Base-by-base conservation (phyloP, 2,888 invertebrate species). In the Hipparchia sbordonii region DNA sequence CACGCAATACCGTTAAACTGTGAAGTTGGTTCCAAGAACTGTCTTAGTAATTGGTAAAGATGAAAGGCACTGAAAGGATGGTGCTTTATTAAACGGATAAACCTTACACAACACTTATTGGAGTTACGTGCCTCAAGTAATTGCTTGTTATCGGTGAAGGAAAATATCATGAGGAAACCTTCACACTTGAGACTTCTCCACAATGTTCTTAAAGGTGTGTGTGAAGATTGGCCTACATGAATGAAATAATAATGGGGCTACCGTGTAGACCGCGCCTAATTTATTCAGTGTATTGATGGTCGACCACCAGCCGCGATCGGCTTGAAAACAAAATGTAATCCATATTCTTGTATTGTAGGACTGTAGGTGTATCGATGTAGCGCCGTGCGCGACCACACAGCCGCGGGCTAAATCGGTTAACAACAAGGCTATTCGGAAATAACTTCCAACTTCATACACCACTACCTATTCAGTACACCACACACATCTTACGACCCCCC, bases 241-340 rank as follows among this genome's bases (percentile, higher is more conserved):
- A 23, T 23, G 23, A 23, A 23, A 23, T 23, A 23, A 23, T 23
- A 23, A 9, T 59, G 13, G 4, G 8, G 1, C 33, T 1, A 0
- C 12, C 59, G 65, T 65, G 52, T 52, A 65, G 33, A 7, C 65
- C 52, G 9, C 5, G 33, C 51, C 65, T 65, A 51, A 52, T 13
- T 5, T 52, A 65, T 52, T 52, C 51, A 52, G 52, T 12, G 63
- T 65, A 51, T 48, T 48, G 57, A 57, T 46, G 46, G 67, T 66
- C 77, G 86, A 85, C 85, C 85, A 85, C 84, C 85, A 79, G 80
- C 78, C 4, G 72, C 73, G 83, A 74, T 70, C 72, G 83, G 72
- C 67, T 70, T 60, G 56, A 74, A 74, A 72, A 67, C 72, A 72
- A 72, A 74, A 71, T 71, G 66, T 71, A 54, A 33, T 51, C 52